These are phyloP conservation scores for Microdon myrmicae DNA, from an alignment of 2,888 invertebrate genomes.

Conservation along the genomic window DNA sequence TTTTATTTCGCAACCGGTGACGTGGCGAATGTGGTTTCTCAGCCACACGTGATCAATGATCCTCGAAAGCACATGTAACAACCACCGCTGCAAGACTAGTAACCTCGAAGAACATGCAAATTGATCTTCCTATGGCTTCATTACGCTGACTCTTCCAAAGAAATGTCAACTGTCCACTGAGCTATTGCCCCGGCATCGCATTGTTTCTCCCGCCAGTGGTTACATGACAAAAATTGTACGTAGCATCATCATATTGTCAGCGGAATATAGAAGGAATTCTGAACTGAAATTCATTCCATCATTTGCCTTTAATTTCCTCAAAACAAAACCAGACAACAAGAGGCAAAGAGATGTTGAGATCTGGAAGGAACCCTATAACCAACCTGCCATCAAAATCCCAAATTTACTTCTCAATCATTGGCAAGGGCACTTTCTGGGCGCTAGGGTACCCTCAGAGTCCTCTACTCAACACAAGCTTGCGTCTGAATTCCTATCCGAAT, in stretches of 20 bases:
- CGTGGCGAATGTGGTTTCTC: too few relatives aligned
- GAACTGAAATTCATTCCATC: slow-evolving; percentile 15
- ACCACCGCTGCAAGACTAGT: neutral
- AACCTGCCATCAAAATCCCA: slow-evolving; percentile 41
- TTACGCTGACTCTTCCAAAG: slow-evolving; percentile 43
- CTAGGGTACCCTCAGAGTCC: slow-evolving; percentile 9
- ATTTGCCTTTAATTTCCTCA: too few relatives aligned
- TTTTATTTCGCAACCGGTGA: too few relatives aligned
- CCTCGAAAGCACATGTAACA: neutral
- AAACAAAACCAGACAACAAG: neutral
- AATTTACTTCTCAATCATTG: slow-evolving; percentile 52
- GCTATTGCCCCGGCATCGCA: neutral
- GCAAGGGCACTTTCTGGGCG: slow-evolving; percentile 33
- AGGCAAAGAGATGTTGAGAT: slow-evolving; percentile 1
- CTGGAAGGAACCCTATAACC: slow-evolving; percentile 16
- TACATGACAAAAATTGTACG: slow-evolving; percentile 25
- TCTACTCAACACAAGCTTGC: slow-evolving; percentile 21
- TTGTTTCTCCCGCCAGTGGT: slow-evolving; percentile 1
- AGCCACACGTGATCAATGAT: slow-evolving; percentile 23
- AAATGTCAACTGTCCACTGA: slow-evolving; percentile 15
- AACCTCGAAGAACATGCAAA: slow-evolving; percentile 38
- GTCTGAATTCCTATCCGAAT: slow-evolving; percentile 26
- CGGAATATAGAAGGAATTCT: slow-evolving; percentile 22
- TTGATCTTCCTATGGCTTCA: slow-evolving; percentile 44
- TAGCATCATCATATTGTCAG: slow-evolving; percentile 48